These are phyloP conservation scores for Dichetophora obliterata DNA, from an alignment of 2,888 invertebrate species.

Conservation along the genomic window DNA sequence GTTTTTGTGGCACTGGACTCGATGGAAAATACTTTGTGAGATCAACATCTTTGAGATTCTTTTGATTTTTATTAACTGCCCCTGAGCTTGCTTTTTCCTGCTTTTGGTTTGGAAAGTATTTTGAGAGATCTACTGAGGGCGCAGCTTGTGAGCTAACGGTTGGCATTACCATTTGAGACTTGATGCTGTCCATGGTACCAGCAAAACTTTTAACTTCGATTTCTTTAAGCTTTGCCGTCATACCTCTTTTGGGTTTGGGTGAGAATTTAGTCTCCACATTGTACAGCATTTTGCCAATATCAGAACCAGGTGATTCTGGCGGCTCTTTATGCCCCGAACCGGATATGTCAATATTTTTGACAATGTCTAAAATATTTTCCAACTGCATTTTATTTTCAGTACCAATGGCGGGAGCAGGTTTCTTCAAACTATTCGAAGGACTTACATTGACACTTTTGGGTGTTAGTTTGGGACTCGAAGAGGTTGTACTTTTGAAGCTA, in stretches of 20 bases:
- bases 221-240: slow-evolving; percentile 64
- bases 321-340: slow-evolving; percentile 36
- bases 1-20: slow-evolving; percentile 64
- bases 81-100: slow-evolving; percentile 58
- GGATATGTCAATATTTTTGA: slow-evolving; percentile 58
- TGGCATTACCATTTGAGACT: slow-evolving; percentile 64
- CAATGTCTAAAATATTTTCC: slow-evolving; percentile 58
- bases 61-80: slow-evolving; percentile 66
- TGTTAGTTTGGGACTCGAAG: slow-evolving; percentile 43
- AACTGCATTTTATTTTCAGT: slow-evolving; percentile 60
- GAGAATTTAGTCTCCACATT: slow-evolving; percentile 56
- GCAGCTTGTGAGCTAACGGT: slow-evolving; percentile 63
- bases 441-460: slow-evolving; percentile 41
- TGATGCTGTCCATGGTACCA: slow-evolving; percentile 67
- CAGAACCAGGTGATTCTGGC: slow-evolving; percentile 47
- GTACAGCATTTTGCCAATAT: slow-evolving; percentile 59
- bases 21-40: slow-evolving; percentile 68
- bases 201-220: slow-evolving; percentile 67
- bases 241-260: slow-evolving; percentile 53
- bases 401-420: slow-evolving; percentile 22
- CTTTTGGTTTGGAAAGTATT: slow-evolving; percentile 68
- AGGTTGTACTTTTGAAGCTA: slow-evolving; percentile 54
- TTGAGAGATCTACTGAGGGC: slow-evolving; percentile 64
- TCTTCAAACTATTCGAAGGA: slow-evolving; percentile 51
- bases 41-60: slow-evolving; percentile 68